Evolutionary conservation across 2,113 vertebrate species (phyloP).

Genomic region (Seriola aureovittata): DNA sequence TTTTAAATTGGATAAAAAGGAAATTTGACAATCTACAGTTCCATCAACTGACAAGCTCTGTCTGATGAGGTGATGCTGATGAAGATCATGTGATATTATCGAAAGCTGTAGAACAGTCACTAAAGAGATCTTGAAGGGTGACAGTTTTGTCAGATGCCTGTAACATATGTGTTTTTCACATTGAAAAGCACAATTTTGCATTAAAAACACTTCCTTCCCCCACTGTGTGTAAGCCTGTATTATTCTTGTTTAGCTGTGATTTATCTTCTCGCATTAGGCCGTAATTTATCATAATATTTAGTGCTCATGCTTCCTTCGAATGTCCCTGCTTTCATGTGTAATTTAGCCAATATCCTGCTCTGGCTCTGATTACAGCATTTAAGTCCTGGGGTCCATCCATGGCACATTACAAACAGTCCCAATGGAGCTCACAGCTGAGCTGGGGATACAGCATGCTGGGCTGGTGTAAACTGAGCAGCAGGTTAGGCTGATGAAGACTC

Average conservation of each 20-base stretch:
- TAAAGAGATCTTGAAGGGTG: conserved; percentile 23
- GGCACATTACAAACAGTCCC: conserved; percentile 75
- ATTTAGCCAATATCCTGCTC: conserved; percentile 85
- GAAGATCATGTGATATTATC: conserved; percentile 10
- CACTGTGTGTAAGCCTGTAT: conserved; percentile 72
- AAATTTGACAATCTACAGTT: background rate
- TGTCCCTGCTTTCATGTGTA: conserved; percentile 82
- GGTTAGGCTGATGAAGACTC: conserved; percentile 29
- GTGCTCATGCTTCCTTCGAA: conserved; percentile 78
- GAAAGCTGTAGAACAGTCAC: background rate
- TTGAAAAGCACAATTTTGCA: conserved; percentile 15
- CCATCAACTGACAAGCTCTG: background rate
- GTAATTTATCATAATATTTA: conserved; percentile 85
- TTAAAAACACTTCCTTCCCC: conserved; percentile 42
- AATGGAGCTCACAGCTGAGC: conserved; percentile 72
- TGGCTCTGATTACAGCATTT: conserved; percentile 82
- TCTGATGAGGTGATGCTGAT: conserved; percentile 4
- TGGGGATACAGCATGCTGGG: conserved; percentile 39
- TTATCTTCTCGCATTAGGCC: conserved; percentile 76
- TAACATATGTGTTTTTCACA: conserved; percentile 8
- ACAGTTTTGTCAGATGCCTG: conserved; percentile 2
- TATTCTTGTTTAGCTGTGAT: conserved; percentile 72
- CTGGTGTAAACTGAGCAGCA: conserved; percentile 28
- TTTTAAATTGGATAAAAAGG: background rate
- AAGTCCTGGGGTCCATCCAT: conserved; percentile 70